phyloP scores from a whole-genome alignment of 2,113 vertebrate genomes.

The Etia nguti region DNA sequence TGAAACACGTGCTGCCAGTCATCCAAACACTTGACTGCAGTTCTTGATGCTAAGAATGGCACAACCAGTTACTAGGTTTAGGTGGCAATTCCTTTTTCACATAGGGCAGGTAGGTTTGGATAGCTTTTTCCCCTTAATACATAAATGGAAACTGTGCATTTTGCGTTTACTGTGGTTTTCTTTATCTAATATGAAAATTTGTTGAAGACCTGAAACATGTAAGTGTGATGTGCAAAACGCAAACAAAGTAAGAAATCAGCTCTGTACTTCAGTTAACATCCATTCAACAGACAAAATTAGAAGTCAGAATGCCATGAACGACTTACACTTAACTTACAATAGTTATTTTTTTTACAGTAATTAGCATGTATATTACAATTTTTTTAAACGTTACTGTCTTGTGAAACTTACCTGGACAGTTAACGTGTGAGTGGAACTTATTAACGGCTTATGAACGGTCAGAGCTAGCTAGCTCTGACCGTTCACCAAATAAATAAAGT shows the following conservation, averaged over 20 bases:
- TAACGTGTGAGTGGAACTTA: background rate
- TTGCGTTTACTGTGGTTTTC: background rate
- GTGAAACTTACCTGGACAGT: background rate
- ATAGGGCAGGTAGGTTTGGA: background rate
- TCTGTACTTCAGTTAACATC: background rate
- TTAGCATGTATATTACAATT: background rate
- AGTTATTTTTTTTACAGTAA: background rate
- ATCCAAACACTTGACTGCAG: background rate
- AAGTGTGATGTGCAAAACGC: background rate
- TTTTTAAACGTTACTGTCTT: background rate
- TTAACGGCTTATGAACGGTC: background rate
- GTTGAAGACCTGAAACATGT: background rate
- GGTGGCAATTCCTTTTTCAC: background rate
- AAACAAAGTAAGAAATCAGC: background rate
- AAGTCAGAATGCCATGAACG: background rate
- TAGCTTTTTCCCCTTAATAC: background rate
- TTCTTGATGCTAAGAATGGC: background rate
- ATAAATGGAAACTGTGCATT: background rate
- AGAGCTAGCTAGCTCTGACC: background rate
- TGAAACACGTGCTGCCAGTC: background rate
- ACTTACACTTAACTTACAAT: background rate
- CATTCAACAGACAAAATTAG: background rate
- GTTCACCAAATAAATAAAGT: no score
- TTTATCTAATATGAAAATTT: background rate
- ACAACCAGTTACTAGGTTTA: background rate